Base-by-base conservation (phyloP, 2,113 vertebrate species). In the Rallus limicola region DNA sequence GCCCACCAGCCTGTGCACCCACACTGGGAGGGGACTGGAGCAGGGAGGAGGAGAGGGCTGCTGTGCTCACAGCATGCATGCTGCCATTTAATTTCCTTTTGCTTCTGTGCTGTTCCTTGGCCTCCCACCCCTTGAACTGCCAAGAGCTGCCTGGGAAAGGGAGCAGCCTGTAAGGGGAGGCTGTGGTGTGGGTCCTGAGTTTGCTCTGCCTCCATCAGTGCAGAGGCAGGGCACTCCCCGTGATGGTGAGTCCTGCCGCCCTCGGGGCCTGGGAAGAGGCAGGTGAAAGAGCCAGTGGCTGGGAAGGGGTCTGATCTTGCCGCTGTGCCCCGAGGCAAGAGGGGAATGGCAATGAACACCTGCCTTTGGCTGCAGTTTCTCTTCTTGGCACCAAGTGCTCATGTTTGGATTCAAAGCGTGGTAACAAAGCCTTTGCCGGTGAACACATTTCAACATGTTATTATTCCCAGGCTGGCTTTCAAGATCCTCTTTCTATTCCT, bases 401-500 rank as follows among this genome's bases (percentile, higher is more conserved):
- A 3, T 20, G 69, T 92, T 92, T 58, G 91, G 93, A 95, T 96
- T 96, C 91, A 82, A 94, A 96, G 92, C 11, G 3, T 2, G 13
- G 92, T 97, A 96, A 97, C 96, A 96, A 96, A 96, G 93, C 91
- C 93, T 82, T 95, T 13, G 90, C 96, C 80, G 88, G 92, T 6
- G 11, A 96, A 94, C 96, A 91, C 91, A 93, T 96, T 96, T 97
- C 96, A 96, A 96, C 96, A 96, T 91, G 93, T 96, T 96, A 88
- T 95, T 96, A 93, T 95, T 96, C 96, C 93, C 96, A 94, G 86
- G 93, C 93, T 0, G 50, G 83, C 83, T 96, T 96, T 97, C 96
- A 97, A 96, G 95, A 95, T 95, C 88, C 88, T 94, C 93, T 96
- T 96, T 95, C 96, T 96, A 95, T 96, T 92, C 92, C 96, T 95